Base-by-base conservation (phyloP, 2,113 vertebrate species). In the Benitochromis conjunctus region DNA sequence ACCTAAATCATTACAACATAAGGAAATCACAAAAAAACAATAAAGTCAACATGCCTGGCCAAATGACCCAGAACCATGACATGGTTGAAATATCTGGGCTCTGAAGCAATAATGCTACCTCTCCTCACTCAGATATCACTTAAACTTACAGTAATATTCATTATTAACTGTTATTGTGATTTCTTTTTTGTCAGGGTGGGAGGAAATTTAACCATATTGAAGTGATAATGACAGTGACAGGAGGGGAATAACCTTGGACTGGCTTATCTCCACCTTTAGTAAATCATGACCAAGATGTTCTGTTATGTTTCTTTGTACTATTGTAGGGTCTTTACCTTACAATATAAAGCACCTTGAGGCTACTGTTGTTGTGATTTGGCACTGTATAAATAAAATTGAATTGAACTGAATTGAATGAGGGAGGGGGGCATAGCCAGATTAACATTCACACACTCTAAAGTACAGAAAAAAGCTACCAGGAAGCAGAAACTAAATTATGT, bases 231-330 rank as follows among this genome's bases (percentile, higher is more conserved):
- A 43, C 56, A 85, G 46, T 89, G 88, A 88, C 91, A 90, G 84
- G 19, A 86, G 87, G 84, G 83, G 83, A 92, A 91, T 92, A 91
- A 89, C 89, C 89, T 89, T 81, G 89, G 89, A 86, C 85, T 88
- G 53, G 57, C 53, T 91, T 91, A 91, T 92, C 89, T 54, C 31
- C 31, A 76, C 36, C 79, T 64, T 18, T 64, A 57, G 80, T 88
- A 88, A 83, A 55, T 89, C 11, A 54, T 54, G 12, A 60, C 74
- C 57, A 51, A 56, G 66, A 69, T 57, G 26, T 41, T 84, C 18
- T 43, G 46, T 26, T 43, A 79, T 66, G 56, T 64, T 36, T 38
- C 11, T 3, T 66, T 66, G 60, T 21, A 21, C 38, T 66, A 66
- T 66, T 66, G 60, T 66, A 38, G 19, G 19, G 0, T 21, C 34